These are phyloP conservation scores for Eledona agricola DNA, from an alignment of 2,888 invertebrate genomes.

Conservation along the genomic window DNA sequence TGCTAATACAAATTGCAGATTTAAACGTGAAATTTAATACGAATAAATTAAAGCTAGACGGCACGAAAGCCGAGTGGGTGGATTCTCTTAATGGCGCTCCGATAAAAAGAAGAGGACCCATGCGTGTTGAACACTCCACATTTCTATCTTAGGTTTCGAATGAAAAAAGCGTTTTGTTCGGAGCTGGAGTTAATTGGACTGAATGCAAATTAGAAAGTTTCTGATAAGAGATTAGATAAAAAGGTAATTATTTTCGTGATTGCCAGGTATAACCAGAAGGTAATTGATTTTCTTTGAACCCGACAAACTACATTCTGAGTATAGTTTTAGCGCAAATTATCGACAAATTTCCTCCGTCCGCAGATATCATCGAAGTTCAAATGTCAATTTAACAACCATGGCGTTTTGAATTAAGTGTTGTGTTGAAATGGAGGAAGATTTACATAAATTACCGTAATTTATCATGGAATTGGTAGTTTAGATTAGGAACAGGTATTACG, in stretches of 20 bases:
- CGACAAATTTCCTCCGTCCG: no score
- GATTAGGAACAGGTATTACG: conserved; percentile 8
- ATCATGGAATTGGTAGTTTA: conserved; percentile 10
- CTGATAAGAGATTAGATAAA: conserved; percentile 58
- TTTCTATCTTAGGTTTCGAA: conserved; percentile 17
- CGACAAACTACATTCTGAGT: no score
- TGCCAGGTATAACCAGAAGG: conserved; percentile 50
- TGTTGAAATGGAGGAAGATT: conserved; percentile 20
- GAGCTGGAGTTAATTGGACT: conserved; percentile 29
- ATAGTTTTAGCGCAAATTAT: no score
- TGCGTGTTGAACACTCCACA: conserved; percentile 28
- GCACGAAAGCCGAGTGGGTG: conserved; percentile 37
- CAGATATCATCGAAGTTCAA: no score
- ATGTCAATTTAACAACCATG: conserved; percentile 15
- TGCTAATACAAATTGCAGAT: conserved; percentile 45
- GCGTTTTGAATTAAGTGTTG: conserved; percentile 14
- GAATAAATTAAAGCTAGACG: conserved; percentile 41
- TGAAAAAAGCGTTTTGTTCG: conserved; percentile 12
- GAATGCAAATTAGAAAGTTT: conserved; percentile 45
- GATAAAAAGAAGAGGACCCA: conserved; percentile 29
- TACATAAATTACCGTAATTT: conserved; percentile 20
- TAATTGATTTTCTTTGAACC: conserved; percentile 55
- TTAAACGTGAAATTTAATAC: conserved; percentile 45
- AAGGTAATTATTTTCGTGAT: conserved; percentile 60
- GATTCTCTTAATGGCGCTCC: conserved; percentile 25